Evolutionary conservation across 2,797 vertebrate genomes (phyloP).

Genomic region (Poliocrania exsul): DNA sequence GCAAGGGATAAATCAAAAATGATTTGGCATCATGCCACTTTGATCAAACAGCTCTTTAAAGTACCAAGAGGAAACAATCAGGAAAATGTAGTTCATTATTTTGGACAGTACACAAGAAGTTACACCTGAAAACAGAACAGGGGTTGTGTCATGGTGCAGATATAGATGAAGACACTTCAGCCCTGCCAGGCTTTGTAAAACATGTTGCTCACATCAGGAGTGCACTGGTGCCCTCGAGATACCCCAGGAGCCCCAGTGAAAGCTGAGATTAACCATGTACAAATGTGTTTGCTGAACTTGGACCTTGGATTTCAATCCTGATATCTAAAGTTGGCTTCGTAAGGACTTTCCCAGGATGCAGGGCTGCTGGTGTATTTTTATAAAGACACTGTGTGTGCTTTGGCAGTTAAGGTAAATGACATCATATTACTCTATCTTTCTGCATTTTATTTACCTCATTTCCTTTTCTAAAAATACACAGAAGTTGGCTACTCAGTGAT

Average conservation of each 20-base stretch:
- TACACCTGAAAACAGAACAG: fast-evolving
- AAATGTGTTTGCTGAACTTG: not conserved
- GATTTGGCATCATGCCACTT: not conserved
- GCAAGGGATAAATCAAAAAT: not conserved
- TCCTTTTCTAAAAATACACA: constrained; percentile 46
- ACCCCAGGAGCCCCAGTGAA: not conserved
- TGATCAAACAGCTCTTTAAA: not conserved
- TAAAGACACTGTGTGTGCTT: constrained; percentile 2
- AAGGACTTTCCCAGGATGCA: not conserved
- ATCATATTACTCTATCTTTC: constrained; percentile 35
- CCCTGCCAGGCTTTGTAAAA: not conserved
- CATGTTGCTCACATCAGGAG: not conserved
- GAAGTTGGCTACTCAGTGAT: not conserved
- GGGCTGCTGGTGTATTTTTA: constrained; percentile 26
- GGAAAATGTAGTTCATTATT: not conserved
- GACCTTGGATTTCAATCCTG: not conserved
- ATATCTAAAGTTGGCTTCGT: not conserved
- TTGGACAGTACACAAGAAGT: not conserved
- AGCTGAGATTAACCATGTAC: not conserved
- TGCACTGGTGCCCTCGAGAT: fast-evolving
- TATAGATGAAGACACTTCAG: not conserved
- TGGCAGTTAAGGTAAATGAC: constrained; percentile 41
- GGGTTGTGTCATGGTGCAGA: not conserved
- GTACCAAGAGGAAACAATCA: not conserved
- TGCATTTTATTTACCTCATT: constrained; percentile 39